A percentile compares a stretch with the other conserved stretches of the same genome.
Conservation (phyloP, 2,888 invertebrate genomes). For the Sminthurides aquaticus region DNA sequence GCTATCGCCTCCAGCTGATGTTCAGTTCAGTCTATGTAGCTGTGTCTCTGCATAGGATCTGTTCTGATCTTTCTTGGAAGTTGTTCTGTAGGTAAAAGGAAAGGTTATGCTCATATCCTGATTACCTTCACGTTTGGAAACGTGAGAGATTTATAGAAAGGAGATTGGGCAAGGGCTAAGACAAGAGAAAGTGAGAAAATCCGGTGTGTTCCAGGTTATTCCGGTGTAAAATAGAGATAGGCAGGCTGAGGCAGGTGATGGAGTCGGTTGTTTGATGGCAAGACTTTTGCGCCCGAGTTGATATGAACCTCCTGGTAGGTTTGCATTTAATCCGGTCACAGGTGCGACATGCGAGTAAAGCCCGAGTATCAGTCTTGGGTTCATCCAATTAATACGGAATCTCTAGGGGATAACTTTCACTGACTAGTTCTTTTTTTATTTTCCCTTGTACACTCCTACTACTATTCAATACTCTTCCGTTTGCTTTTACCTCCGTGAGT, state of each 20-base stretch:
- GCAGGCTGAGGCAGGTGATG: not conserved
- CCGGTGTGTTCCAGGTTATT: too few relatives aligned
- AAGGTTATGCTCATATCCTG: too few relatives aligned
- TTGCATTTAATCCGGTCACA: slow-evolving; percentile 38
- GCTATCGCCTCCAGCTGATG: too few relatives aligned
- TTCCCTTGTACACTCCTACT: slow-evolving; percentile 17
- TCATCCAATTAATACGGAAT: slow-evolving; percentile 44
- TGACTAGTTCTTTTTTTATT: slow-evolving; percentile 36
- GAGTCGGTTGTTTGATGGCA: not conserved
- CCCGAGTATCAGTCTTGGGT: slow-evolving; percentile 41
- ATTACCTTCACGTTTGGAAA: too few relatives aligned
- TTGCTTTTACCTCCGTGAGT: not conserved
- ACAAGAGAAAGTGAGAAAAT: not conserved
- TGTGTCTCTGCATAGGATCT: too few relatives aligned
- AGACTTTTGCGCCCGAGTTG: too few relatives aligned
- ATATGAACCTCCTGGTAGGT: not conserved
- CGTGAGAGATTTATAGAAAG: too few relatives aligned
- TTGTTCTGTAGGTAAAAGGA: too few relatives aligned
- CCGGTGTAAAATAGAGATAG: not conserved
- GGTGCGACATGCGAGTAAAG: slow-evolving; percentile 43
- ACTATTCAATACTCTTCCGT: slow-evolving; percentile 14
- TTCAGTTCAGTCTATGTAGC: too few relatives aligned
- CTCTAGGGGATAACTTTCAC: slow-evolving; percentile 40
- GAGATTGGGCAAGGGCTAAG: too few relatives aligned
- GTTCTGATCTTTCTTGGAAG: too few relatives aligned